Evolutionary conservation across 1,140 invertebrate species (phyloP).

Genomic region (Littorina saxatilis): DNA sequence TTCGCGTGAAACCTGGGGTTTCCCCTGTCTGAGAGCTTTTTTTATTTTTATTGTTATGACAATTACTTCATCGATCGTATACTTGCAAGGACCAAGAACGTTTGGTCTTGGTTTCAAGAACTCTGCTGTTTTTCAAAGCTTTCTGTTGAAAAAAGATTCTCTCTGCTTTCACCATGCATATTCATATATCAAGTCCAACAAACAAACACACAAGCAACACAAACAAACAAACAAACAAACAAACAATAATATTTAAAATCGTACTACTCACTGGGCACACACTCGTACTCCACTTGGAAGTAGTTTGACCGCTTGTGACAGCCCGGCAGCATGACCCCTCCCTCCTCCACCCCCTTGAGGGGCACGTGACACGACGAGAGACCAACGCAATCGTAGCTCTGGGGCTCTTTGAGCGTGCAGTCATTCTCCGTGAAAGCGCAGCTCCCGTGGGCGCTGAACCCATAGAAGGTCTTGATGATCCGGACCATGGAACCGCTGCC

Average conservation of each 20-base stretch:
- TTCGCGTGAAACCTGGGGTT: too few species aligned
- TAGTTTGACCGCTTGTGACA: conserved; percentile 60
- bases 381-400: conserved; percentile 63
- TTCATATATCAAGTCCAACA: too few species aligned
- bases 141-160: too few species aligned
- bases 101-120: too few species aligned
- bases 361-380: conserved; percentile 60
- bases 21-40: too few species aligned
- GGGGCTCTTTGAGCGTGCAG: conserved; percentile 58
- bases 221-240: background rate
- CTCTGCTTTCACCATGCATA: too few species aligned
- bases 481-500: conserved; percentile 61
- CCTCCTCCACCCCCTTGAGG: conserved; percentile 56
- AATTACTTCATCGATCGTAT: too few species aligned
- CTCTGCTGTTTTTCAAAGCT: too few species aligned
- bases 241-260: background rate
- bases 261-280: conserved; percentile 66
- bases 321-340: conserved; percentile 55
- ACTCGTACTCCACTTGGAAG: conserved; percentile 69
- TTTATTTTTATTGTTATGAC: too few species aligned
- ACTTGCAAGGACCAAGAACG: too few species aligned
- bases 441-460: conserved; percentile 53
- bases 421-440: conserved; percentile 59
- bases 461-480: conserved; percentile 64
- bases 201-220: background rate